A percentile compares a stretch with the other conserved stretches of the same genome.
Evolutionary conservation across 2,888 invertebrate genomes (phyloP).

Genomic region (Drosophila fungiperda): DNA sequence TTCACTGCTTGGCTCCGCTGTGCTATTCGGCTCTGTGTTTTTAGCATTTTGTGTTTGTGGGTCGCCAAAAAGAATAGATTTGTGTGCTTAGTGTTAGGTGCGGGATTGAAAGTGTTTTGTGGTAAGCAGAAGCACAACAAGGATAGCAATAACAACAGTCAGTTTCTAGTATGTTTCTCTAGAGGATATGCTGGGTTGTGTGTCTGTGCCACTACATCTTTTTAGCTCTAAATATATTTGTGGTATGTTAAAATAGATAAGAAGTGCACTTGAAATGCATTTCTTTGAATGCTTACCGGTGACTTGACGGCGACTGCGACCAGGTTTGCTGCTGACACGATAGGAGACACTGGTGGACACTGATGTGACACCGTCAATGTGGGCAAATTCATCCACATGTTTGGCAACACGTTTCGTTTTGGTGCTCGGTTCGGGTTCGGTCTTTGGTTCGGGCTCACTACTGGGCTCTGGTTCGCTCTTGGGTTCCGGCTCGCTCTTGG

Average conservation of each 20-base stretch:
- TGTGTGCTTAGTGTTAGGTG: slow-evolving; percentile 81
- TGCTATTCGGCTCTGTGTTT: slow-evolving; percentile 58
- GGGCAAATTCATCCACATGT: slow-evolving; percentile 78
- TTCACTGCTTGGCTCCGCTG: slow-evolving; percentile 47
- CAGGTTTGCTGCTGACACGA: slow-evolving; percentile 88
- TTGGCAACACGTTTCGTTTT: slow-evolving; percentile 87
- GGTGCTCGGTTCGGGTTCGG: slow-evolving; percentile 83
- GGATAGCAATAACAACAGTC: slow-evolving; percentile 44
- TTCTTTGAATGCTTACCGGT: slow-evolving; percentile 60
- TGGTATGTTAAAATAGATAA: background rate
- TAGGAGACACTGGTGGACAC: slow-evolving; percentile 93
- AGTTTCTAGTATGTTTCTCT: slow-evolving; percentile 38
- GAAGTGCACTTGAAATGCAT: slow-evolving; percentile 11
- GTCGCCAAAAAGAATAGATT: slow-evolving; percentile 32
- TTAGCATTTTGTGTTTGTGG: slow-evolving; percentile 22
- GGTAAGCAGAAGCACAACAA: slow-evolving; percentile 55
- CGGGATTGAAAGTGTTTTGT: slow-evolving; percentile 68
- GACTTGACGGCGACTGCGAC: slow-evolving; percentile 78
- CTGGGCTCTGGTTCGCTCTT: slow-evolving; percentile 85
- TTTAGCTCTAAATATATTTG: slow-evolving; percentile 54
- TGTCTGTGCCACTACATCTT: slow-evolving; percentile 47
- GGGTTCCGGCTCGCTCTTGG: slow-evolving; percentile 84
- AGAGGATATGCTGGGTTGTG: slow-evolving; percentile 47
- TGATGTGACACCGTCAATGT: slow-evolving; percentile 87
- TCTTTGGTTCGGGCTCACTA: slow-evolving; percentile 84